Evolutionary conservation across 2,888 invertebrate species (phyloP).

Genomic region (Drosophila antonietae): DNA sequence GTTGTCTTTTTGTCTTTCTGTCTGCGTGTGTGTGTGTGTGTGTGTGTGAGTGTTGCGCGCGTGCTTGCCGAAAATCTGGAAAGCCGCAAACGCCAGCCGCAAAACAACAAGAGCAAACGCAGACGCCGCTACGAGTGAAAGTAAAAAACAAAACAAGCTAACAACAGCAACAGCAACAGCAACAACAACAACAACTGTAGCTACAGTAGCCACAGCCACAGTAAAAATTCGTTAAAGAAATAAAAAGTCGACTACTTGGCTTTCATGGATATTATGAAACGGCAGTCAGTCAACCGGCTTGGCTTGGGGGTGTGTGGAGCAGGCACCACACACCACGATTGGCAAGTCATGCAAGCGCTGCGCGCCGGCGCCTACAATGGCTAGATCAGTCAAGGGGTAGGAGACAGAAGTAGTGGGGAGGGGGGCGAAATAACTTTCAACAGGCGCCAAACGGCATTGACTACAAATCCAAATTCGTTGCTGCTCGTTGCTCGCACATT

Average conservation of each 20-base stretch:
- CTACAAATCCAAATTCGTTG: slow-evolving; percentile 57
- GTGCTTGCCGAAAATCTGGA: slow-evolving; percentile 64
- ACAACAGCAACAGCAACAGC: slow-evolving; percentile 8
- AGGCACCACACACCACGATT: slow-evolving; percentile 9
- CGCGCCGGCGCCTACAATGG: slow-evolving; percentile 45
- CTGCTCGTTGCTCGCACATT: slow-evolving; percentile 62
- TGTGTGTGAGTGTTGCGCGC: slow-evolving; percentile 29
- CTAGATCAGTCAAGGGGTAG: neutral
- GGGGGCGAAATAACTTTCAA: slow-evolving; percentile 63
- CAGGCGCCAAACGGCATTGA: slow-evolving; percentile 68
- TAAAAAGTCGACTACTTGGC: slow-evolving; percentile 61
- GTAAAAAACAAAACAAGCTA: slow-evolving; percentile 52
- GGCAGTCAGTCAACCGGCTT: slow-evolving; percentile 70
- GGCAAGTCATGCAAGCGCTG: slow-evolving; percentile 67
- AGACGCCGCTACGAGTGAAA: slow-evolving; percentile 61
- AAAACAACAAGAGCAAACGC: slow-evolving; percentile 40
- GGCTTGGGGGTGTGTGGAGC: slow-evolving; percentile 22
- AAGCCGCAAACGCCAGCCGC: slow-evolving; percentile 33
- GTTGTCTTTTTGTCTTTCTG: neutral
- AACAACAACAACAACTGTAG: slow-evolving; percentile 16
- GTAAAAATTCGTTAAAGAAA: slow-evolving; percentile 49
- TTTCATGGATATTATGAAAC: slow-evolving; percentile 78
- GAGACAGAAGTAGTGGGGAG: no score
- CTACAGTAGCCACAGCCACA: slow-evolving; percentile 4
- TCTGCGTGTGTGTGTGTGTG: neutral